Conservation (phyloP, 2,888 invertebrate genomes). For the Bimastos eiseni region DNA sequence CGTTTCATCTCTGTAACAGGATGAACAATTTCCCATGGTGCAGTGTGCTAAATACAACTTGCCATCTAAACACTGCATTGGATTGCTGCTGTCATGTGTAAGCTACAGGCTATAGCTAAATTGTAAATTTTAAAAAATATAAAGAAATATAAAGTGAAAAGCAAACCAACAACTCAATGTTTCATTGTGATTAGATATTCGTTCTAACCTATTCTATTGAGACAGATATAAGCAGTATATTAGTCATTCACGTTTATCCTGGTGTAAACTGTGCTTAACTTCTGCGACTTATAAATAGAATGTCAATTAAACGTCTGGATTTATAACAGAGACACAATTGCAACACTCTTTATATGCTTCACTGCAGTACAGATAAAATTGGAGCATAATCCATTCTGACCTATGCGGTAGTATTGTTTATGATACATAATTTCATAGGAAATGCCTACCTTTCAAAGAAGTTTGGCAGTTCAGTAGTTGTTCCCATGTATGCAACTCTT, state of each 20-base stretch:
- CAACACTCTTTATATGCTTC: background rate
- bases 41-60: background rate
- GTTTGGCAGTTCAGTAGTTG: slow-evolving; percentile 65
- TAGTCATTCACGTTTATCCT: too few relatives aligned
- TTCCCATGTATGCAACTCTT: slow-evolving; percentile 79
- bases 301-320: background rate
- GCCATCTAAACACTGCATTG: background rate
- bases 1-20: background rate
- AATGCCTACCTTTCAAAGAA: slow-evolving; percentile 58
- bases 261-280: too few relatives aligned
- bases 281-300: too few relatives aligned
- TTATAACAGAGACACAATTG: background rate
- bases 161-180: background rate
- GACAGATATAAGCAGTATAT: too few relatives aligned
- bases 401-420: background rate
- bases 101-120: too few relatives aligned
- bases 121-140: background rate
- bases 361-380: background rate
- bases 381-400: background rate
- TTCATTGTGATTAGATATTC: background rate
- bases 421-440: background rate
- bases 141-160: background rate
- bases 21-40: background rate
- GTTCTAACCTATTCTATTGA: too few relatives aligned
- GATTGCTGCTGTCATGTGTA: background rate